Percentiles rank a stretch among this genome's conserved stretches.
phyloP scores from a whole-genome alignment of 2,797 vertebrate species.

The Gymnothorax reevesii region DNA sequence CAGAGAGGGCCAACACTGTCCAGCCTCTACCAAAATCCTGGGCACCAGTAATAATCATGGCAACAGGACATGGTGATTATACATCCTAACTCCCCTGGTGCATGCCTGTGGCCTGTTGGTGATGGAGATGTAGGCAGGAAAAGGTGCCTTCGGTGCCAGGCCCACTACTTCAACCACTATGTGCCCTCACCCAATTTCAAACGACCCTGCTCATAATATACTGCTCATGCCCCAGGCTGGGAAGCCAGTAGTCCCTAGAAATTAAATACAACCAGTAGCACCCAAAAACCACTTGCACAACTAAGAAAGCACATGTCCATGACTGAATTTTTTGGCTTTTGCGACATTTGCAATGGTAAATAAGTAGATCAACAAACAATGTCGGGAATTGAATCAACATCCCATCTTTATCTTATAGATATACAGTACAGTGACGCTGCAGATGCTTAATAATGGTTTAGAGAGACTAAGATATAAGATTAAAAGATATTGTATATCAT shows the following conservation, averaged over 20 bases:
- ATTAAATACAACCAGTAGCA: conserved; percentile 28
- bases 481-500: neutral
- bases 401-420: neutral
- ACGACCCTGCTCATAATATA: conserved; percentile 10
- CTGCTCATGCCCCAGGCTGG: conserved; percentile 35
- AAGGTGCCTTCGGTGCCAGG: conserved; percentile 39
- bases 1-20: neutral
- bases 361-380: neutral
- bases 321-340: neutral
- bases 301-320: neutral
- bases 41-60: conserved; percentile 40
- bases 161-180: conserved; percentile 51
- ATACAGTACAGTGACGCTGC: neutral
- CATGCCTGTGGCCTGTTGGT: neutral
- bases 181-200: conserved; percentile 20
- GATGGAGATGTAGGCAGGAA: conserved; percentile 27
- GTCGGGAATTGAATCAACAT: neutral
- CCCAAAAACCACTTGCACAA: neutral
- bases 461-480: neutral
- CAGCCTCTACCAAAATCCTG: conserved; percentile 5
- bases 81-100: neutral
- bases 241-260: neutral
- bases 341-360: neutral
- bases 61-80: conserved; percentile 52
- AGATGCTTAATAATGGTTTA: too few species aligned